Conservation (phyloP, 2,797 vertebrate genomes). For the Alcedo quadribrachys region DNA sequence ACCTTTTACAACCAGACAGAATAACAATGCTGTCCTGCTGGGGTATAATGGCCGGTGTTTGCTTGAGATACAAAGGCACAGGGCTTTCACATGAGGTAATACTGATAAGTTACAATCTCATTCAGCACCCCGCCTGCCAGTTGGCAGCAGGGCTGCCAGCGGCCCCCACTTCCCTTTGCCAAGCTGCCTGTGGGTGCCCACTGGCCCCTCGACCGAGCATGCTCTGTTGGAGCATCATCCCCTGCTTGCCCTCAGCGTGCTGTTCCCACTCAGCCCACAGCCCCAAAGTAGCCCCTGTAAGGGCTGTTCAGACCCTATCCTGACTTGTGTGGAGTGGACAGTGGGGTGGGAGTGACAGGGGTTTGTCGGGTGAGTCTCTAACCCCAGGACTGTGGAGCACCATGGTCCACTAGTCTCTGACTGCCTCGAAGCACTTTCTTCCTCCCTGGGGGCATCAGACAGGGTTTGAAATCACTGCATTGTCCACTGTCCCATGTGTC, state of each 20-base stretch:
- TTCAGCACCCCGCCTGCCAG: constrained; percentile 59
- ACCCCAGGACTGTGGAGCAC: neutral
- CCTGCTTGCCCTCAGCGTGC: rapidly evolving
- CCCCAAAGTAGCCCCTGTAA: rapidly evolving
- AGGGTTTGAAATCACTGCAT: neutral
- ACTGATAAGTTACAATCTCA: constrained; percentile 59
- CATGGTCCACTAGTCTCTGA: neutral
- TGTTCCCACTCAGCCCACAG: neutral
- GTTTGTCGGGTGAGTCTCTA: neutral
- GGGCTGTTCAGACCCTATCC: neutral
- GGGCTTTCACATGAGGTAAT: constrained; percentile 72
- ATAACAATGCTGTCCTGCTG: constrained; percentile 67
- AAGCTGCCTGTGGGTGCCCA: neutral
- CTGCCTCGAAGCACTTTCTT: neutral
- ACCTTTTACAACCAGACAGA: constrained; percentile 65
- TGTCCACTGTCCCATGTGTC: neutral
- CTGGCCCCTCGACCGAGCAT: rapidly evolving
- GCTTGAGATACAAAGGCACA: constrained; percentile 69
- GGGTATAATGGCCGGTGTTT: constrained; percentile 68
- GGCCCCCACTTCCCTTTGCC: neutral
- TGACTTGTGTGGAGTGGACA: rapidly evolving
- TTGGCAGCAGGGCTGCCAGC: neutral
- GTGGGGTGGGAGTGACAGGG: rapidly evolving
- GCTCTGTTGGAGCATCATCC: neutral
- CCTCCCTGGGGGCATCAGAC: neutral